Percentiles rank a stretch among this genome's conserved stretches.
These are phyloP conservation scores for Notarius lentiginosus DNA, from an alignment of 2,113 vertebrate genomes.

Conservation along the genomic window DNA sequence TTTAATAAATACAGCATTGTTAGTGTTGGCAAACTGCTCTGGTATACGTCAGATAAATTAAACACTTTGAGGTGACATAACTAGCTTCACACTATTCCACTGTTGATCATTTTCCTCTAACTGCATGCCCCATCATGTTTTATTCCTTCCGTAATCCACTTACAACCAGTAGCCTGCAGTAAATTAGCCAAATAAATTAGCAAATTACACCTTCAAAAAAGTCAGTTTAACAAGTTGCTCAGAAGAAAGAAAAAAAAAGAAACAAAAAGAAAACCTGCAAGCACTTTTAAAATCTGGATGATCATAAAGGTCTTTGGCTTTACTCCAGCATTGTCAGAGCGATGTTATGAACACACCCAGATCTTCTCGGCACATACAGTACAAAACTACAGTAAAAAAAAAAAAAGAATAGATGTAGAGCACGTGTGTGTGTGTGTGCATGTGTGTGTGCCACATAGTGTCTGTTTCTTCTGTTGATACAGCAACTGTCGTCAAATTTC, in stretches of 20 bases:
- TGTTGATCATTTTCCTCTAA: not conserved
- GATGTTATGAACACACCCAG: not conserved
- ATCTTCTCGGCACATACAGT: not conserved
- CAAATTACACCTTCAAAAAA: not conserved
- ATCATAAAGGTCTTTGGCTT: conserved; percentile 1
- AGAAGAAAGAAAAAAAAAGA: not conserved
- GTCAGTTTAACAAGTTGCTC: not conserved
- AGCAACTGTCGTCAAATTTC: conserved; percentile 65
- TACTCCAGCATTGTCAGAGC: not conserved
- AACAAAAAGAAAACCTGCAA: not conserved
- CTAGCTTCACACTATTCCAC: not conserved
- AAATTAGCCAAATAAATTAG: not conserved
- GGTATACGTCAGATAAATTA: too few species aligned
- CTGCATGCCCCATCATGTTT: not conserved
- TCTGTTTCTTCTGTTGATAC: conserved; percentile 61
- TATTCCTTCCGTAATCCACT: too few species aligned
- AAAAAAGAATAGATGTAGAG: not conserved
- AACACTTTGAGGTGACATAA: not conserved
- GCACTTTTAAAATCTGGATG: not conserved
- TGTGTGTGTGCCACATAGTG: not conserved
- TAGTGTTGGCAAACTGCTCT: not conserved
- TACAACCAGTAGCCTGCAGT: not conserved
- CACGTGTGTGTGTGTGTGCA: not conserved
- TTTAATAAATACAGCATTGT: conserved; percentile 8
- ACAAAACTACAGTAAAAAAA: not conserved